phyloP scores from a whole-genome alignment of 2,113 vertebrate genomes.

The Aplodontia rufa region DNA sequence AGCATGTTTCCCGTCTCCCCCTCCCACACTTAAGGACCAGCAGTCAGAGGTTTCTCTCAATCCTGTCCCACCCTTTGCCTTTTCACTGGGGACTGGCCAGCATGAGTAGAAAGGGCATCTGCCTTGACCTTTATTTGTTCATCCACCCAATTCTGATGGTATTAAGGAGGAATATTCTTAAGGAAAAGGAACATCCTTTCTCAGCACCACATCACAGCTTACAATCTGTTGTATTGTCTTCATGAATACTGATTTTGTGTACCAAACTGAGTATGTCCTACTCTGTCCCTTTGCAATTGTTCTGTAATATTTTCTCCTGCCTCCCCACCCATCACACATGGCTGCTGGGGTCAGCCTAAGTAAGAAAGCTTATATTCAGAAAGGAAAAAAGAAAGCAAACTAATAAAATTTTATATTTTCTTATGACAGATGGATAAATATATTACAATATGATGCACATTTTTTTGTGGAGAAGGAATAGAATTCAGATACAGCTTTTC shows the following conservation, averaged over 20 bases:
- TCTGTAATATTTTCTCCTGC: neutral
- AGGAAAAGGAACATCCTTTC: neutral
- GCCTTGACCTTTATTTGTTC: neutral
- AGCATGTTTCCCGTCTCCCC: neutral
- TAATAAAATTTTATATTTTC: neutral
- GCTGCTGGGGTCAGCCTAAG: neutral
- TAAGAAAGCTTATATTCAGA: neutral
- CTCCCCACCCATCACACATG: neutral
- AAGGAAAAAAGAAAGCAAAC: neutral
- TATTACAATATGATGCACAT: neutral
- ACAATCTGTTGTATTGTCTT: neutral
- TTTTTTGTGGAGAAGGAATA: neutral
- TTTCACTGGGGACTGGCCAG: no score
- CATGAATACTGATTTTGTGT: neutral
- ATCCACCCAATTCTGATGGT: neutral
- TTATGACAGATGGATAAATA: neutral
- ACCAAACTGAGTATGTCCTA: neutral
- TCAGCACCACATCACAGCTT: neutral
- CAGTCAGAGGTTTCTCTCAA: neutral
- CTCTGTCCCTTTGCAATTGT: neutral
- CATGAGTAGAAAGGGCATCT: no score
- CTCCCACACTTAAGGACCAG: neutral
- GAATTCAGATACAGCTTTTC: neutral
- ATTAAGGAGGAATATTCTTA: neutral
- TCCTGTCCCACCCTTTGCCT: neutral